phyloP scores from a whole-genome alignment of 2,797 vertebrate species.

The Intellagama lesueurii region DNA sequence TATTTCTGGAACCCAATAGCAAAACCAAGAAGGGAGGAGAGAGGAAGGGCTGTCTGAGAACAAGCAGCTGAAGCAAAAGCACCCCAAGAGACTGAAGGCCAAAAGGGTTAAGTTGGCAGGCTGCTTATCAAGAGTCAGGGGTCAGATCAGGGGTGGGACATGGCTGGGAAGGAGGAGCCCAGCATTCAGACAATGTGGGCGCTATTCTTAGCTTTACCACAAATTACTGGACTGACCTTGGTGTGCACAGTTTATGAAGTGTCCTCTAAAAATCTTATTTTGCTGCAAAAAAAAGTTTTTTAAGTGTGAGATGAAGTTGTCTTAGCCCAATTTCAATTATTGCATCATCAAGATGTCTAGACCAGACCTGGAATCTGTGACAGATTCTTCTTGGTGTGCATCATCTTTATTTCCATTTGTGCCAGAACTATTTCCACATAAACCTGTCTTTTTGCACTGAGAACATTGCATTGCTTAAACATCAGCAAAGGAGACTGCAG shows the following conservation, averaged over 20 bases:
- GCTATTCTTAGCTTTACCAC: conserved; percentile 17
- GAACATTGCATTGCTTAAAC: background rate
- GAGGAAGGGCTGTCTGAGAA: conserved; percentile 4
- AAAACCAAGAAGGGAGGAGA: background rate
- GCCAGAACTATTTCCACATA: background rate
- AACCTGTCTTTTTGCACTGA: background rate
- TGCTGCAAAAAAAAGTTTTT: background rate
- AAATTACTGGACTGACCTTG: background rate
- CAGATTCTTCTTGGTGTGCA: background rate
- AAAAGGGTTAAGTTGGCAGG: background rate
- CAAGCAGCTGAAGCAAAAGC: background rate
- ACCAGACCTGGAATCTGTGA: background rate
- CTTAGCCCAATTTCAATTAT: background rate
- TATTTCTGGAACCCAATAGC: background rate
- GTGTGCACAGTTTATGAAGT: background rate
- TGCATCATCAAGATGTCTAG: background rate
- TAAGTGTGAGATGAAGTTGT: background rate
- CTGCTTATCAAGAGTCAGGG: conserved; percentile 17
- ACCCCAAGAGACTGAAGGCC: background rate
- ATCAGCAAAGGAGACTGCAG: background rate
- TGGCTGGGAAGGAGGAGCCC: background rate
- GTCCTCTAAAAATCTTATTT: background rate
- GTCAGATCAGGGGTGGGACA: conserved; percentile 2
- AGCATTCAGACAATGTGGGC: background rate
- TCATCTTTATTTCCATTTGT: background rate